Evolutionary conservation across 1,140 invertebrate species (phyloP), one percentile per base, ranked within the genome.

Genomic region (Zaprionus gabonicus): DNA sequence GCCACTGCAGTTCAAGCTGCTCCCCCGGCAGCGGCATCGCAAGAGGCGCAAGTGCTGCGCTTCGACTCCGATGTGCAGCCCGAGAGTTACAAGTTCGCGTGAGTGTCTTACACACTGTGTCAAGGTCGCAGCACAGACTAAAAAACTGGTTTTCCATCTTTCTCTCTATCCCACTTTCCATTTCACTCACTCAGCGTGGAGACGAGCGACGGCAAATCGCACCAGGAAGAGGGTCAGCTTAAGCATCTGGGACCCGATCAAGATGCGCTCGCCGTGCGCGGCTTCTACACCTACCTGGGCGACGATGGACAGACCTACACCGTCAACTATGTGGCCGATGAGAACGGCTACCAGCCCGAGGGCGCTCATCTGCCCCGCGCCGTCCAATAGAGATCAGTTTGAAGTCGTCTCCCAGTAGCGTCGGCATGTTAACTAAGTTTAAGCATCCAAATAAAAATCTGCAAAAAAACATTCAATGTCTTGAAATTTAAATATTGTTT

Each of bases 251-350:
- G 94, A 63, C 81, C 84, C 38, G 84, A 88, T 1, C 78, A 90
- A 51, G 84, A 81, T 56, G 81, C 94, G n/a, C 91, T 95, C 1
- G 92, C 92, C 4, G 95, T 96, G n/a, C 93, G 93, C 9, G 95
- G 95, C 34, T 93, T 93, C 75, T 96, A 93, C 93, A 91, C 92
- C 41, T 96, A 94, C 93, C 86, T 94, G 23, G 95, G 93, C n/a
- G 93, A 94, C n/a, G 96, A 96, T 82, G 96, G 96, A 31, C 93
- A 95, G 67, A 93, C 94, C 36, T 96, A 96, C 84, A 94, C 94
- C 70, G 93, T 97, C 64, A 94, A 94, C 17, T 97, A 96, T 93
- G 93, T 95, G 49, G 96, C 96, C 44, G 96, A 97, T 92, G 96
- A 97, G 93, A 96, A 96, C 82, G 96, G 96, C 38, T 97, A 96